phyloP scores from a whole-genome alignment of 2,797 vertebrate species.

The Varecia variegata region DNA sequence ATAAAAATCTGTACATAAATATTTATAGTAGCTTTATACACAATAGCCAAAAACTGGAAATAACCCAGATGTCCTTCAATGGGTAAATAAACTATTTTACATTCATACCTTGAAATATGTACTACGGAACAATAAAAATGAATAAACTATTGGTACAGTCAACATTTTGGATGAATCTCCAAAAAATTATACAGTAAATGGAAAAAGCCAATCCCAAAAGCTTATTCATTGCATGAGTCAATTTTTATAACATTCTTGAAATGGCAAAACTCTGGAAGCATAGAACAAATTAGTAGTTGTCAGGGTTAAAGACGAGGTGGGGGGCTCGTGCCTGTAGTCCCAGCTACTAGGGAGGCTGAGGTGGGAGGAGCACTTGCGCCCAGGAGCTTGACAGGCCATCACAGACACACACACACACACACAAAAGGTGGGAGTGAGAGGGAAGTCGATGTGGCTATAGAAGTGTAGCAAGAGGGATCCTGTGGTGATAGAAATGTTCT shows the following conservation, averaged over 20 bases:
- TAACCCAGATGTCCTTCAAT: not conserved
- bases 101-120: not conserved
- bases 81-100: not conserved
- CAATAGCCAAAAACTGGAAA: slow-evolving; percentile 13
- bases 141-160: not conserved
- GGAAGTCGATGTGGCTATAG: not conserved
- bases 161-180: not conserved
- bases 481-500: not conserved
- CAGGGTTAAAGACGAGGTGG: not conserved
- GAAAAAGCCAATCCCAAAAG: not conserved
- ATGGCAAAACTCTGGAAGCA: not conserved
- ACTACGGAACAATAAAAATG: not conserved
- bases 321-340: no score
- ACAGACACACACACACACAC: not conserved
- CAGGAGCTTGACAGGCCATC: not conserved
- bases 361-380: not conserved
- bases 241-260: not conserved
- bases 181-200: not conserved
- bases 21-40: slow-evolving; percentile 1
- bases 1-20: slow-evolving; percentile 42
- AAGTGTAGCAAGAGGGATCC: not conserved
- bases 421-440: not conserved
- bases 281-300: not conserved
- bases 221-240: not conserved
- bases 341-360: not conserved